Evolutionary conservation across 2,797 vertebrate species (phyloP).

Genomic region (Labeo calbasu): DNA sequence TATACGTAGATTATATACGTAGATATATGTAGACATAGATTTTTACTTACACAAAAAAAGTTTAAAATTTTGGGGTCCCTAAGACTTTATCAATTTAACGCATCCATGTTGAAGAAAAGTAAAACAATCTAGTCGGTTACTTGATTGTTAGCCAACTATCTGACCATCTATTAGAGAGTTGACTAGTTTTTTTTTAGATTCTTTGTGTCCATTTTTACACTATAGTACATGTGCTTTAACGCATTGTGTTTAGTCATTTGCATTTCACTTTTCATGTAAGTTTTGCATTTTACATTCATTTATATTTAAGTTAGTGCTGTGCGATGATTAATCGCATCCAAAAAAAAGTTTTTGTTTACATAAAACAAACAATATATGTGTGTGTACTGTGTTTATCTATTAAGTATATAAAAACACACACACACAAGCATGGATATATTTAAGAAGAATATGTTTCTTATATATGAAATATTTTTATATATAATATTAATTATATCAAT

Average conservation of each 20-base stretch:
- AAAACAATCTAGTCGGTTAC: too few species aligned
- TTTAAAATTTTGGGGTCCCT: neutral
- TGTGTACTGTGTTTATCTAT: too few species aligned
- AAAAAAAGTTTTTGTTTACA: too few species aligned
- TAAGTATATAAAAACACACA: too few species aligned
- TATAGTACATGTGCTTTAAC: neutral
- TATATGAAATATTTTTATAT: too few species aligned
- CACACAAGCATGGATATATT: too few species aligned
- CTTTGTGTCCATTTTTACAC: neutral
- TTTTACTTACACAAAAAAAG: neutral
- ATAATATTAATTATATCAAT: too few species aligned
- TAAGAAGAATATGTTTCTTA: too few species aligned
- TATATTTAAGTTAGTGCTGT: neutral
- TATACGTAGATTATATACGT: neutral
- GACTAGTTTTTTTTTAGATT: neutral
- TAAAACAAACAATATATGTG: too few species aligned
- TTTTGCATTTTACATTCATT: neutral
- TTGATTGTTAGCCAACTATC: neutral
- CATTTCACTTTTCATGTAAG: neutral
- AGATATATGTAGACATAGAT: constrained; percentile 15
- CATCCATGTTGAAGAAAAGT: neutral
- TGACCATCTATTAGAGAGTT: neutral
- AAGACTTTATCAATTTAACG: neutral
- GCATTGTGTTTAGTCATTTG: neutral
- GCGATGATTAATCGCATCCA: too few species aligned